Conservation (phyloP, 2,113 vertebrate genomes). For the Takifugu flavidus region DNA sequence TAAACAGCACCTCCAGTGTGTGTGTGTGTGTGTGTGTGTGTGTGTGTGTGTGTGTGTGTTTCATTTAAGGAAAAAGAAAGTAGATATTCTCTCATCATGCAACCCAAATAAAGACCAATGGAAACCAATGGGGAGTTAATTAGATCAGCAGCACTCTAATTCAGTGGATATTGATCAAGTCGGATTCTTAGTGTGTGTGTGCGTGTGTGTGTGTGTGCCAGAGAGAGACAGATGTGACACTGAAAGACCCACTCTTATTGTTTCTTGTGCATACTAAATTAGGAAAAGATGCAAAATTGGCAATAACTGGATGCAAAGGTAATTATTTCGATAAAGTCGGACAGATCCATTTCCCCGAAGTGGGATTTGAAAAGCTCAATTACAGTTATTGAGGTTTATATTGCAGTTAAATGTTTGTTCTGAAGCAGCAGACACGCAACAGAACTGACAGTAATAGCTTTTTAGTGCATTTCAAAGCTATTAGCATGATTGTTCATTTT, state of each 20-base stretch:
- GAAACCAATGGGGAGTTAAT: conserved; percentile 98
- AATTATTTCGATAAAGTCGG: conserved; percentile 6
- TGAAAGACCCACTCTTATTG: conserved; percentile 44
- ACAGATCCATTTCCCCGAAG: not conserved
- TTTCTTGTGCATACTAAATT: not conserved
- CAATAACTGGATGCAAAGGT: conserved; percentile 2
- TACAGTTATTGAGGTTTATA: conserved; percentile 3
- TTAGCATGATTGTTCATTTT: conserved; percentile 1
- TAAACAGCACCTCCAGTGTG: not conserved
- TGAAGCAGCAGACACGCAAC: conserved; percentile 6
- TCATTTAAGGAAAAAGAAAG: conserved; percentile 84
- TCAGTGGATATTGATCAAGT: conserved; percentile 91
- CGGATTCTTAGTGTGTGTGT: conserved; percentile 84
- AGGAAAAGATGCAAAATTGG: conserved; percentile 48
- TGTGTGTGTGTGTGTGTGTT: conserved; percentile 70
- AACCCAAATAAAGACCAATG: conserved; percentile 85
- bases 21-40: conserved; percentile 64
- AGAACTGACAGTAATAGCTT: conserved; percentile 1
- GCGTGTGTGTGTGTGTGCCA: conserved; percentile 18
- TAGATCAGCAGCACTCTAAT: conserved; percentile 96
- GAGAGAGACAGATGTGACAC: conserved; percentile 76
- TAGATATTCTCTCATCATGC: conserved; percentile 88
- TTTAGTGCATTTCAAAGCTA: not conserved
- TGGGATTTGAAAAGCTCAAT: conserved; percentile 2
- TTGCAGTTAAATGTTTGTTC: not conserved